A percentile compares a stretch with the other conserved stretches of the same genome.
phyloP scores from a whole-genome alignment of 35 echinoderm and acorn worm species.

The Ophiothrix spiculata region DNA sequence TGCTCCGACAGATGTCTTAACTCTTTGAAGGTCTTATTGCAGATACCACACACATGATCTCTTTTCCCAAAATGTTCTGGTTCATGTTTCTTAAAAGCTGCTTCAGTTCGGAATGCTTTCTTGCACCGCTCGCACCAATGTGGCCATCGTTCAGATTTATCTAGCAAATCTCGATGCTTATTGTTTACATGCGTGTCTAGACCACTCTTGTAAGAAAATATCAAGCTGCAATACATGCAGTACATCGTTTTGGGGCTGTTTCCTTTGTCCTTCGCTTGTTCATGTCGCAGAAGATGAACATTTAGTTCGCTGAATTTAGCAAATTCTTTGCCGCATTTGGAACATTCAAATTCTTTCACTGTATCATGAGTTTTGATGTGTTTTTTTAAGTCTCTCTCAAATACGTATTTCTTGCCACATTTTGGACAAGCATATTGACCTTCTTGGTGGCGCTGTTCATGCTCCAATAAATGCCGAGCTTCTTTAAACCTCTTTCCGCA shows the following conservation, averaged over 20 bases:
- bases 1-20: background rate
- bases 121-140: background rate
- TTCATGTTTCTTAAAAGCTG: background rate
- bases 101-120: background rate
- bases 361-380: background rate
- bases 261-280: background rate
- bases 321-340: background rate
- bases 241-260: background rate
- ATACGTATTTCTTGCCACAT: constrained; percentile 1
- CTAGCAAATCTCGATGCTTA: background rate
- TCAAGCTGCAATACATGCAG: background rate
- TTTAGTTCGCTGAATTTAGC: background rate
- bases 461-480: background rate
- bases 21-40: background rate
- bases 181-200: background rate
- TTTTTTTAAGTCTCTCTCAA: background rate
- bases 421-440: background rate
- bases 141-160: background rate
- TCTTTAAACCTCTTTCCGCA: background rate
- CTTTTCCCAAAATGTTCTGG: background rate
- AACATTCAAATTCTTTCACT: background rate
- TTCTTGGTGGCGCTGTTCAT: background rate
- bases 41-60: background rate
- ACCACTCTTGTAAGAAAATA: background rate
- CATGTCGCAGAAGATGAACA: background rate